Conservation (phyloP, 2,113 vertebrate genomes). For the Datnioides undecimradiatus region DNA sequence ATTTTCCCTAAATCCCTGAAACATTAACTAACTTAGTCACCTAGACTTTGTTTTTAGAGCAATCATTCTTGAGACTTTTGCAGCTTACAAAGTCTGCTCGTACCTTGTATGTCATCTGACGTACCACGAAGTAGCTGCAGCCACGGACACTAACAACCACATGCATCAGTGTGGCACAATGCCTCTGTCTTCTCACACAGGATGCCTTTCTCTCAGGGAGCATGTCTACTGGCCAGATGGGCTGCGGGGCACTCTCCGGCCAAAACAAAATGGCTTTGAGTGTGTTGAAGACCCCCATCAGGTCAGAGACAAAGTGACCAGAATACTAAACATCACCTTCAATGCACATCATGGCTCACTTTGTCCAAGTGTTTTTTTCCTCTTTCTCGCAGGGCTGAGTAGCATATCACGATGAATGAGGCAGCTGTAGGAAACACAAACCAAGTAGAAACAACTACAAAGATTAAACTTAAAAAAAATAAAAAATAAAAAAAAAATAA, state of each 20-base stretch:
- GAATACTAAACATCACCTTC: constrained; percentile 75
- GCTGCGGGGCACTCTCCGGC: constrained; percentile 63
- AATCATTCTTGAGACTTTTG: neutral
- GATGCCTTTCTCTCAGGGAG: constrained; percentile 68
- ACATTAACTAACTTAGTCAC: neutral
- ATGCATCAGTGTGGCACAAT: constrained; percentile 65
- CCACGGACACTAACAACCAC: constrained; percentile 32
- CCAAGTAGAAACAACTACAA: constrained; percentile 4
- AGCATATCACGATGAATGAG: neutral
- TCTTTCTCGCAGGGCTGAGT: constrained; percentile 7
- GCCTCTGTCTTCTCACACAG: constrained; percentile 76
- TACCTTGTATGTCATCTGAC: constrained; percentile 31
- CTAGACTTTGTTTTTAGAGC: neutral
- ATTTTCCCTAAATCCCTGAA: constrained; percentile 42
- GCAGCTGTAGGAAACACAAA: constrained; percentile 20
- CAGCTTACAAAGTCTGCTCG: constrained; percentile 16
- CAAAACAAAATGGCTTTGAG: constrained; percentile 77
- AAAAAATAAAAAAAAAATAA: constrained; percentile 11
- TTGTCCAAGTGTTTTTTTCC: constrained; percentile 35
- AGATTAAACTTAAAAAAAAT: constrained; percentile 35
- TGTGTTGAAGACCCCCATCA: constrained; percentile 69
- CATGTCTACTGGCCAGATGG: constrained; percentile 73
- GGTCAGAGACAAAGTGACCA: constrained; percentile 62
- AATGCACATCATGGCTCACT: constrained; percentile 41
- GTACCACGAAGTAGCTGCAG: constrained; percentile 58